These are phyloP conservation scores for Drosophila burlai DNA, from an alignment of 1,140 invertebrate genomes.

Conservation along the genomic window DNA sequence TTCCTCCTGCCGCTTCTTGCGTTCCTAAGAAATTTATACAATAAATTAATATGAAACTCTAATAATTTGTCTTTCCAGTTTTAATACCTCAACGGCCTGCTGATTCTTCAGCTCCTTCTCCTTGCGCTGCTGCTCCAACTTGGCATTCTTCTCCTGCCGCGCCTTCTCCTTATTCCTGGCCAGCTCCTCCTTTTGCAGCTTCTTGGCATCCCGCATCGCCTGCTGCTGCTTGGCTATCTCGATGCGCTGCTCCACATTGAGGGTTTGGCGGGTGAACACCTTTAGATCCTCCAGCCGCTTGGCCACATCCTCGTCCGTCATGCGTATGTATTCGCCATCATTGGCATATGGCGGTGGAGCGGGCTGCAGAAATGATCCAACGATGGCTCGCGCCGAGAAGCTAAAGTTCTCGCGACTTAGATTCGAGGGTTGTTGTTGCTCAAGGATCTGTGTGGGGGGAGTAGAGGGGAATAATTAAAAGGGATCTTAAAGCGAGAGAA, in stretches of 20 bases:
- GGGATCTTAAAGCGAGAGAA: too few relatives aligned
- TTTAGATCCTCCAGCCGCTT: slow-evolving; percentile 85
- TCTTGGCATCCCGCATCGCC: slow-evolving; percentile 87
- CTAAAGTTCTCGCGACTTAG: slow-evolving; percentile 95
- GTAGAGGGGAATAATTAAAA: not conserved
- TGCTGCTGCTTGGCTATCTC: slow-evolving; percentile 89
- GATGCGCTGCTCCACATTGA: slow-evolving; percentile 89
- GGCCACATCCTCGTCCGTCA: slow-evolving; percentile 88
- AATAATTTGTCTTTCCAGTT: not conserved
- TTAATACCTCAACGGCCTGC: slow-evolving; percentile 88
- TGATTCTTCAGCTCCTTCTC: slow-evolving; percentile 91
- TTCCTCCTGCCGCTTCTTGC: slow-evolving; percentile 94
- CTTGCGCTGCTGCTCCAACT: slow-evolving; percentile 90
- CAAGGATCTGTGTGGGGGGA: slow-evolving; percentile 88
- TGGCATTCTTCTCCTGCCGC: slow-evolving; percentile 89
- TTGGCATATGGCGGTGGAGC: slow-evolving; percentile 86
- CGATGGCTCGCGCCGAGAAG: slow-evolving; percentile 93
- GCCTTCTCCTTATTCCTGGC: slow-evolving; percentile 86
- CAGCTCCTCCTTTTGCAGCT: slow-evolving; percentile 86
- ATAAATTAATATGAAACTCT: not conserved
- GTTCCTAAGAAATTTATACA: slow-evolving; percentile 87
- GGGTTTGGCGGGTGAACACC: slow-evolving; percentile 86
- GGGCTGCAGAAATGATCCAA: slow-evolving; percentile 95
- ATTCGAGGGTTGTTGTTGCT: slow-evolving; percentile 91
- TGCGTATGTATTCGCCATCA: slow-evolving; percentile 87